Conservation (phyloP, 2,113 vertebrate species). For the Hiodon tergisus region DNA sequence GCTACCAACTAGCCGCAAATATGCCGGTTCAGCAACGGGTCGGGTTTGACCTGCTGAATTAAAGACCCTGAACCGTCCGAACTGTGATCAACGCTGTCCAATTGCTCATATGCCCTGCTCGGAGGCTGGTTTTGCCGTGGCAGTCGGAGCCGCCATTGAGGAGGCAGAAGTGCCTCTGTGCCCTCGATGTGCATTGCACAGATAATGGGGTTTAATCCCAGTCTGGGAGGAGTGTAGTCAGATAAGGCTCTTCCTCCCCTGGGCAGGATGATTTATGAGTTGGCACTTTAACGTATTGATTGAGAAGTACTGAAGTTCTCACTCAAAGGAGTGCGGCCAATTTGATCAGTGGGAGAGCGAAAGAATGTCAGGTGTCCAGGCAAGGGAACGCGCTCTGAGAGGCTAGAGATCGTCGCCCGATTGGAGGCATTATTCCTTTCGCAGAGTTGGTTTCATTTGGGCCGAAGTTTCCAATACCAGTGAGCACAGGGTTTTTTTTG, state of each 20-base stretch:
- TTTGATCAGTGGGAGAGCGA: constrained; percentile 23
- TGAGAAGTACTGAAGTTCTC: constrained; percentile 22
- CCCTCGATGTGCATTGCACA: neutral
- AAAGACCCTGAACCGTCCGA: no score
- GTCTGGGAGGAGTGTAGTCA: neutral
- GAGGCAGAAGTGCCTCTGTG: neutral
- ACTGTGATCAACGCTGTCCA: no score
- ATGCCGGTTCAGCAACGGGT: neutral
- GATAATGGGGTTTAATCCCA: constrained; percentile 18
- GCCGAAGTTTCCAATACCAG: no score
- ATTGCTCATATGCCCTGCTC: no score
- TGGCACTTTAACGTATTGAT: constrained; percentile 20
- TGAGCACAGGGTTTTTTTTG: no score
- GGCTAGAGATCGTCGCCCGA: no score
- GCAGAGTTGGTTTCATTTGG: no score
- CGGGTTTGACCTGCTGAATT: no score
- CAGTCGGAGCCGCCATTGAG: neutral
- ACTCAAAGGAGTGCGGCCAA: constrained; percentile 7
- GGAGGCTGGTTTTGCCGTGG: neutral
- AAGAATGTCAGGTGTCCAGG: neutral
- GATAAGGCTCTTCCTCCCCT: neutral
- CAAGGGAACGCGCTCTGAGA: neutral
- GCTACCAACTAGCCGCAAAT: neutral
- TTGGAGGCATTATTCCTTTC: no score
- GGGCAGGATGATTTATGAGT: constrained; percentile 28